Base-by-base conservation (phyloP, 2,113 vertebrate genomes). In the Noturus placidus region DNA sequence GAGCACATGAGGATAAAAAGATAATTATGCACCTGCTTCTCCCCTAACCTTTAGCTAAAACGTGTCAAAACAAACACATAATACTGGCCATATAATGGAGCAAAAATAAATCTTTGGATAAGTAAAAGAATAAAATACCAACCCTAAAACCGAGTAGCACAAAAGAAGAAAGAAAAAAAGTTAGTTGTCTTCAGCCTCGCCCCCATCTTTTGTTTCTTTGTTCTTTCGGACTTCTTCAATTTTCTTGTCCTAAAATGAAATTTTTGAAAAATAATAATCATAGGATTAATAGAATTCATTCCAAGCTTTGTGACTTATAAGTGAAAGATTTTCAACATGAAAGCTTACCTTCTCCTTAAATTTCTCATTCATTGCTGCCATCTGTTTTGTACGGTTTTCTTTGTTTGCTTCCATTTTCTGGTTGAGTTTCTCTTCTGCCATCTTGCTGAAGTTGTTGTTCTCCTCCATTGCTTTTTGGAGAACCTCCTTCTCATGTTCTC, bases 371-470 rank as follows among this genome's bases (percentile, higher is more conserved):
- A 98, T 96, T 57, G 97, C 98, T 0, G 97, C 97, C 95, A 98
- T 96, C 87, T 96, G 96, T 46, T 98, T 98, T 87, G 95, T 95
- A 4, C 96, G 96, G 91, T 99, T 99, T 91, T 99, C 98, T 92
- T 99, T 97, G 93, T 96, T 98, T 5, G 96, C 96, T 95, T 98
- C 97, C 97, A 99, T 99, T 94, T 99, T 99, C 92, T 96, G 96
- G 92, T 95, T 97, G 90, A 99, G 94, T 83, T 99, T 99, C 93
- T 99, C 98, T 87, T 98, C 95, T 33, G 96, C 96, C 96, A 96
- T 97, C 93, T 99, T 98, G 91, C 96, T 98, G 90, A 99, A 99
- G 92, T 98, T 99, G 94, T 96, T 95, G 92, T 96, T 98, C 84
- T 98, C 97, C 81, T 99, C 97, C 3, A 96, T 94, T 2, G 97